Evolutionary conservation across 2,797 vertebrate genomes (phyloP).

Genomic region (Yasuhikotakia modesta): DNA sequence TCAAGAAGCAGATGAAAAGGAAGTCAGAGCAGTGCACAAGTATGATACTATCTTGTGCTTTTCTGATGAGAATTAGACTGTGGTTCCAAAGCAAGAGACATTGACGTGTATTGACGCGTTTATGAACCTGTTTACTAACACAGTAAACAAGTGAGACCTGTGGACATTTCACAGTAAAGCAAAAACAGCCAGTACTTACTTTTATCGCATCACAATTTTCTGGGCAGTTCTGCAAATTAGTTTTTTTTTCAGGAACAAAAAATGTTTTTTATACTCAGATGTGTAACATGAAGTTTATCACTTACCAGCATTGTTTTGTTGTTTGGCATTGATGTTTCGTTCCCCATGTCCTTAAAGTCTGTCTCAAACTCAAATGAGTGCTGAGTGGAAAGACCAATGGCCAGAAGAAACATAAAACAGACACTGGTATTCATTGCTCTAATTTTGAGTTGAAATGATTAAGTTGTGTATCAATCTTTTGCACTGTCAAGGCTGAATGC

Average conservation of each 20-base stretch:
- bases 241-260: no score
- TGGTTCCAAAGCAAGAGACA: conserved; percentile 25
- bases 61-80: conserved; percentile 30
- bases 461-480: conserved; percentile 3
- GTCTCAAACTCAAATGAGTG: neutral
- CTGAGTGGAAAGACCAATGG: neutral
- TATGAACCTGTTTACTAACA: neutral
- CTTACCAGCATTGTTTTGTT: neutral
- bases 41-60: conserved; percentile 20
- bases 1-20: conserved; percentile 15
- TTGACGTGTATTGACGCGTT: neutral
- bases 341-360: fast-evolving
- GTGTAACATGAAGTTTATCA: neutral
- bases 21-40: conserved; percentile 22
- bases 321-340: neutral
- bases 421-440: neutral
- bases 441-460: neutral
- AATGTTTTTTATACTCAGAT: no score
- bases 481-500: neutral
- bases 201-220: neutral
- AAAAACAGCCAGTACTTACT: conserved; percentile 5
- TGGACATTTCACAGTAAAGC: neutral
- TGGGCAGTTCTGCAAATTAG: neutral
- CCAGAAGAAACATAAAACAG: conserved; percentile 25
- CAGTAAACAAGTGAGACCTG: neutral